Evolutionary conservation across 1,140 invertebrate genomes (phyloP).

Genomic region (Paraescarpia echinospica): DNA sequence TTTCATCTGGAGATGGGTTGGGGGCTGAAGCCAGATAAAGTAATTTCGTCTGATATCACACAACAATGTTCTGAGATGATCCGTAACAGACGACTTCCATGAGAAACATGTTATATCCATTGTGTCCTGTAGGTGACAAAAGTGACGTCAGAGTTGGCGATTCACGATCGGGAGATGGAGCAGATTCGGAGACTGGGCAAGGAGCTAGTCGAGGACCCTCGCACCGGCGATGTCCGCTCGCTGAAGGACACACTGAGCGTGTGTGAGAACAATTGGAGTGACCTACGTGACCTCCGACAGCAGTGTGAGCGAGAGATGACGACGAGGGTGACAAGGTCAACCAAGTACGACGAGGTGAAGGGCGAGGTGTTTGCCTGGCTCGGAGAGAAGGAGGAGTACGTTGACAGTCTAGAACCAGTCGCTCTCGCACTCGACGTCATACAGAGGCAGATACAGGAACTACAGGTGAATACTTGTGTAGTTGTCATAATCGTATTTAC

Average conservation of each 20-base stretch:
- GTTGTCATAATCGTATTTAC: too few relatives aligned
- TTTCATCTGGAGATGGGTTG: too few relatives aligned
- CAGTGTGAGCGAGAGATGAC: constrained; percentile 82
- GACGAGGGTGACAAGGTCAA: constrained; percentile 78
- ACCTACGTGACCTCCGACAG: constrained; percentile 68
- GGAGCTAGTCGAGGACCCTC: constrained; percentile 73
- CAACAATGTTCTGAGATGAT: too few relatives aligned
- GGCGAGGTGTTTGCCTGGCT: constrained; percentile 86
- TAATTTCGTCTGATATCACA: too few relatives aligned
- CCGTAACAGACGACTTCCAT: neutral
- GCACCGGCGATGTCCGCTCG: constrained; percentile 69
- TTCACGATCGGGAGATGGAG: constrained; percentile 66
- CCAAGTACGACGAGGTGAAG: constrained; percentile 80
- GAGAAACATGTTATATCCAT: neutral
- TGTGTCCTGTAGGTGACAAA: neutral
- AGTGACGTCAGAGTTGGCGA: neutral
- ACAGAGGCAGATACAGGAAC: constrained; percentile 79
- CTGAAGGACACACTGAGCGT: constrained; percentile 75
- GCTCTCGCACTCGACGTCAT: constrained; percentile 84
- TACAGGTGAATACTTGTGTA: constrained; percentile 65
- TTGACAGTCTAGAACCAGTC: constrained; percentile 73
- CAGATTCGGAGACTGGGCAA: constrained; percentile 79
- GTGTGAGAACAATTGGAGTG: constrained; percentile 85
- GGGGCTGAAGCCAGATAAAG: too few relatives aligned
- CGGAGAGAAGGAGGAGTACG: constrained; percentile 73